phyloP scores from a whole-genome alignment of 2,888 invertebrate genomes.

The Charanyca ferruginea region DNA sequence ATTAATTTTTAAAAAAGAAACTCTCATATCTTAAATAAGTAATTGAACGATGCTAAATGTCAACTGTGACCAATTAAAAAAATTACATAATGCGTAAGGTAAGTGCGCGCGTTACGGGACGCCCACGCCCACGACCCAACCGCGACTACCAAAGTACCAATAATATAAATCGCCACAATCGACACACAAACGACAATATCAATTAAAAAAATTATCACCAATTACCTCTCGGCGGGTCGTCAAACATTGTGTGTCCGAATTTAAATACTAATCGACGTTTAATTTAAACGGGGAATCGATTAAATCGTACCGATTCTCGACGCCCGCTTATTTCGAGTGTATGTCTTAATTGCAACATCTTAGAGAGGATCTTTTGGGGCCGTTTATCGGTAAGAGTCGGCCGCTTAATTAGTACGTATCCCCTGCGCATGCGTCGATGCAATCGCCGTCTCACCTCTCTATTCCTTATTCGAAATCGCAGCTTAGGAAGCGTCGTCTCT shows the following conservation, averaged over 20 bases:
- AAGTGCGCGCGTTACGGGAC: conserved; percentile 54
- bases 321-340: conserved; percentile 77
- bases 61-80: conserved; percentile 73
- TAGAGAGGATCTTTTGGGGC: conserved; percentile 66
- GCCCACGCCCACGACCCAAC: conserved; percentile 56
- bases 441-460: conserved; percentile 85
- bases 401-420: conserved; percentile 88
- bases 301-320: conserved; percentile 77
- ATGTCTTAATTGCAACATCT: conserved; percentile 83
- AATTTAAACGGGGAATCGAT: conserved; percentile 78
- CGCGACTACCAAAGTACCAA: conserved; percentile 54
- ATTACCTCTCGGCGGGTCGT: conserved; percentile 82
- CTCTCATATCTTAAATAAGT: conserved; percentile 69
- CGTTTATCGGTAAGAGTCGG: conserved; percentile 70
- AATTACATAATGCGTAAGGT: conserved; percentile 60
- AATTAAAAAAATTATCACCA: conserved; percentile 86
- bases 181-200: conserved; percentile 72
- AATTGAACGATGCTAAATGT: conserved; percentile 72
- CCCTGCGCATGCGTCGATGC: conserved; percentile 81
- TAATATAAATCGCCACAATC: conserved; percentile 72
- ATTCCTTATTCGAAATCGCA: conserved; percentile 76
- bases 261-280: conserved; percentile 82
- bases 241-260: conserved; percentile 79
- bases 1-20: conserved; percentile 64
- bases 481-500: conserved; percentile 69